These are phyloP conservation scores for Mormyrus lacerda DNA, from an alignment of 2,113 vertebrate genomes.

Conservation along the genomic window DNA sequence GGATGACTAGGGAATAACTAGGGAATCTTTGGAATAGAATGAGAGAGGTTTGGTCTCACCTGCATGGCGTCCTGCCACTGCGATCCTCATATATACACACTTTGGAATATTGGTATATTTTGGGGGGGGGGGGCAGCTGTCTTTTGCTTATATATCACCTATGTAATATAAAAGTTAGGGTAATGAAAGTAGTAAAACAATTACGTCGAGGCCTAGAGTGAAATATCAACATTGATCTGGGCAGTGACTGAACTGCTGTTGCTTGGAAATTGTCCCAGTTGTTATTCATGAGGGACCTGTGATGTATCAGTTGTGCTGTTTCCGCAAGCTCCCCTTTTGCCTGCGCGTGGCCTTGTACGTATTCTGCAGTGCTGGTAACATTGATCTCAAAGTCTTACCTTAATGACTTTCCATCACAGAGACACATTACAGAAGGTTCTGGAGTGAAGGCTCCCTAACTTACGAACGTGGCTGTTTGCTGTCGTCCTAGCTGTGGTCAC, in stretches of 20 bases:
- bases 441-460: background rate
- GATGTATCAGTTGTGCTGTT: background rate
- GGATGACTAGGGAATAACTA: background rate
- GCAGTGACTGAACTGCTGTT: constrained; percentile 4
- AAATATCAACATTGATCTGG: constrained; percentile 1
- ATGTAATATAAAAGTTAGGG: background rate
- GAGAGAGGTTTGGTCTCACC: background rate
- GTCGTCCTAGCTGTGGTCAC: background rate
- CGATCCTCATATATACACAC: background rate
- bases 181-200: background rate
- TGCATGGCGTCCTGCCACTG: background rate
- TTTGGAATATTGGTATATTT: background rate
- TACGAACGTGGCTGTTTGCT: background rate
- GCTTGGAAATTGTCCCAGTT: background rate
- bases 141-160: background rate
- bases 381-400: background rate
- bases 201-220: background rate
- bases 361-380: background rate
- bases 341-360: background rate
- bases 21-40: background rate
- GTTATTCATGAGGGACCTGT: constrained; percentile 1
- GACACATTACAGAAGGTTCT: background rate
- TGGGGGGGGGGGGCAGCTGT: background rate
- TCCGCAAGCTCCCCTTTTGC: background rate
- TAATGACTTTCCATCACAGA: background rate